These are phyloP conservation scores for Heteromormyrus szaboi DNA, from an alignment of 2,797 vertebrate genomes.

Conservation along the genomic window DNA sequence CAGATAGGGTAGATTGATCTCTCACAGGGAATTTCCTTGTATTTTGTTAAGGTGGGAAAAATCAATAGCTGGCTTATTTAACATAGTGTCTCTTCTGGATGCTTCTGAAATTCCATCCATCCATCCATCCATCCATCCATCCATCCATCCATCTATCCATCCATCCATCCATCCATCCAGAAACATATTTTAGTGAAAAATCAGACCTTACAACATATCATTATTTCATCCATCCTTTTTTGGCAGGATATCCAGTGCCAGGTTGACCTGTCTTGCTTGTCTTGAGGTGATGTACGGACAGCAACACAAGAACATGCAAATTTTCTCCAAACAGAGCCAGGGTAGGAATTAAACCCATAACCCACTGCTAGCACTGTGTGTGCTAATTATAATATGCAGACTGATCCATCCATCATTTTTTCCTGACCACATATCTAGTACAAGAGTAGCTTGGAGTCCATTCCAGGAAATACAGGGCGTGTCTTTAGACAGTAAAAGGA, in stretches of 20 bases:
- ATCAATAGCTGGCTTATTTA: neutral
- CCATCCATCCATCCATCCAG: neutral
- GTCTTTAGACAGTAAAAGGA: neutral
- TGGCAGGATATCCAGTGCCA: neutral
- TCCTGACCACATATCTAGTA: neutral
- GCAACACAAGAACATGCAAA: neutral
- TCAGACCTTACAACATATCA: neutral
- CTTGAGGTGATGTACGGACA: neutral
- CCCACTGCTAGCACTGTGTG: neutral
- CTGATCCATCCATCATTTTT: neutral
- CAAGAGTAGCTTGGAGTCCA: neutral
- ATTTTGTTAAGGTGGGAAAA: neutral
- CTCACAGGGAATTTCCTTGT: neutral
- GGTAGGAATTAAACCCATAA: neutral
- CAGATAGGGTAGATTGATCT: neutral
- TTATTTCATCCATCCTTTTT: neutral
- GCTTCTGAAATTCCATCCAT: neutral
- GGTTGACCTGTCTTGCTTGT: neutral
- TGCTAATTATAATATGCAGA: neutral
- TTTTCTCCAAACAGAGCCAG: neutral
- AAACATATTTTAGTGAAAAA: neutral
- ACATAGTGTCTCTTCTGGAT: neutral
- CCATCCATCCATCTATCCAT: neutral
- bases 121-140: neutral
- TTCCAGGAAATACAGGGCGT: neutral